Percentiles rank a stretch among this genome's conserved stretches.
phyloP scores from a whole-genome alignment of 2,113 vertebrate genomes.

The Saccopteryx bilineata region DNA sequence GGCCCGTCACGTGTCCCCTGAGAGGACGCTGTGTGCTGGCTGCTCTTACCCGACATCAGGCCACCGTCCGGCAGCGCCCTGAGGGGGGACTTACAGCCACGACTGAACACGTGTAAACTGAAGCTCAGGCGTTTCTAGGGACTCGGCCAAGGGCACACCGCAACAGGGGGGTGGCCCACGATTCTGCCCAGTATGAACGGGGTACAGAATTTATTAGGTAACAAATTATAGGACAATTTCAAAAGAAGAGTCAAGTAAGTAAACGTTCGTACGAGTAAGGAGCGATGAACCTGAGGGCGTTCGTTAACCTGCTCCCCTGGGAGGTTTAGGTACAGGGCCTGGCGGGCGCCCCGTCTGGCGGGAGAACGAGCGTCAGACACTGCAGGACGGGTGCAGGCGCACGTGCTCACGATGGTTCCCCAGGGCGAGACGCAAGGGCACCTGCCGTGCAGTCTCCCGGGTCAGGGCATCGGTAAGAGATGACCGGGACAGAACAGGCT shows the following conservation, averaged over 20 bases:
- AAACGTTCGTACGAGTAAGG: neutral
- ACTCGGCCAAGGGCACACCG: rapidly evolving
- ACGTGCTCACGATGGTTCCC: too few species aligned
- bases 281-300: rapidly evolving
- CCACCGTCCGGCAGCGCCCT: rapidly evolving
- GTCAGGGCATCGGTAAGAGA: too few species aligned
- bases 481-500: too few species aligned
- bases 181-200: neutral
- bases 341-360: neutral
- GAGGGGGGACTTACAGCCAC: rapidly evolving
- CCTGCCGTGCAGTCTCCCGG: too few species aligned
- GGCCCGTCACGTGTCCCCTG: rapidly evolving
- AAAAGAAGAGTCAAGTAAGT: neutral
- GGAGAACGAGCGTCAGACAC: neutral
- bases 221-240: rapidly evolving
- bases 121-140: neutral
- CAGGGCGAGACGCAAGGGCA: too few species aligned
- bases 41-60: rapidly evolving
- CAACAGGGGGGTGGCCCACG: neutral
- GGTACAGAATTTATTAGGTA: too few species aligned
- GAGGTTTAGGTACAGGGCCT: too few species aligned
- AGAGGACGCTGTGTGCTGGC: rapidly evolving
- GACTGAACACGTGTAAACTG: neutral
- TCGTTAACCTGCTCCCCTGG: neutral
- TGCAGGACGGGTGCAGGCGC: too few species aligned